Evolutionary conservation across 2,797 vertebrate genomes (phyloP).

Genomic region (Heteromormyrus szaboi): DNA sequence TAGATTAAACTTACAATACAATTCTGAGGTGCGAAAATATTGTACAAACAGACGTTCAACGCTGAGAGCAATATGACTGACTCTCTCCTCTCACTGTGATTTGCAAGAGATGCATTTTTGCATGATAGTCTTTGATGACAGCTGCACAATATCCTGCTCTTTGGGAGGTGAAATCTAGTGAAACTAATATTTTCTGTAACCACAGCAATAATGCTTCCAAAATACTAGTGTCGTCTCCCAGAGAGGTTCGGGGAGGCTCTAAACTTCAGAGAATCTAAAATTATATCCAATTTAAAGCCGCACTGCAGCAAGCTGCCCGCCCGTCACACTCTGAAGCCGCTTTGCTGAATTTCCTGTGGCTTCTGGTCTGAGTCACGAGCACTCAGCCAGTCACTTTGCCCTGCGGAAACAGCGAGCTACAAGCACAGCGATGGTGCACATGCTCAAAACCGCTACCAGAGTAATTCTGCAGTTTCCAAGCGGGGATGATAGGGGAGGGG

Average conservation of each 20-base stretch:
- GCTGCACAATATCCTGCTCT: neutral
- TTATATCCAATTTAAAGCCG: neutral
- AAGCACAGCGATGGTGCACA: neutral
- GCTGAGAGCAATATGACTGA: neutral
- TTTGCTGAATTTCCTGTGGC: slow-evolving; percentile 11
- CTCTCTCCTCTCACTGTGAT: neutral
- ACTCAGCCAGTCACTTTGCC: neutral
- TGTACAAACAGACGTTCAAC: neutral
- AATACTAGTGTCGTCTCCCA: neutral
- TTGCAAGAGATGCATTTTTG: neutral
- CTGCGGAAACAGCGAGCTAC: neutral
- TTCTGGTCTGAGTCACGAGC: neutral
- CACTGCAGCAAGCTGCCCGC: neutral
- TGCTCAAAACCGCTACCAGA: neutral
- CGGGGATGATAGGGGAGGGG: neutral
- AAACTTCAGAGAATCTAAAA: neutral
- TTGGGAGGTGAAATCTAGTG: neutral
- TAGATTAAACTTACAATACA: neutral
- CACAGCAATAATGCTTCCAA: neutral
- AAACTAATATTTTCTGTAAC: neutral
- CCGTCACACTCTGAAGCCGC: neutral
- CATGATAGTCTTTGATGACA: neutral
- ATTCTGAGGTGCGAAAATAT: neutral
- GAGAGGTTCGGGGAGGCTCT: neutral
- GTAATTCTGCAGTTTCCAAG: neutral